Conservation (phyloP, 2,113 vertebrate species). For the Apistogramma diplotaenia region DNA sequence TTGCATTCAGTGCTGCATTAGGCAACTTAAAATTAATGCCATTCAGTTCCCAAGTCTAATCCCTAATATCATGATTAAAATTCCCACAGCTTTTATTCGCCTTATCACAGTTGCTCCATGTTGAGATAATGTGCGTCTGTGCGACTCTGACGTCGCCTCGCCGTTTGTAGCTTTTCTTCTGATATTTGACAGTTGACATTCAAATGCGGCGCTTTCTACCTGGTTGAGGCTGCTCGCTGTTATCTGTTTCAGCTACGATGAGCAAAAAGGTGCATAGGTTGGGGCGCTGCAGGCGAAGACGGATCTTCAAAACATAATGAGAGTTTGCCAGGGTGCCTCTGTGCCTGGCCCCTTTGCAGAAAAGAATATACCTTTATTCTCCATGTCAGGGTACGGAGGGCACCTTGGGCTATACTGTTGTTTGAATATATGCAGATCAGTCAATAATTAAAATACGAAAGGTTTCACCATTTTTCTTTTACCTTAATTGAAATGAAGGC, state of each 20-base stretch:
- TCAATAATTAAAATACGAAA: slow-evolving; percentile 57
- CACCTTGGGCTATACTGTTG: slow-evolving; percentile 25
- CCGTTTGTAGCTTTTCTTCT: slow-evolving; percentile 66
- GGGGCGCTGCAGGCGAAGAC: slow-evolving; percentile 55
- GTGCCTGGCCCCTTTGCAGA: slow-evolving; percentile 32
- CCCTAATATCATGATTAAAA: slow-evolving; percentile 69
- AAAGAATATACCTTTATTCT: slow-evolving; percentile 45
- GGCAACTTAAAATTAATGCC: slow-evolving; percentile 63
- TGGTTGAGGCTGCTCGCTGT: slow-evolving; percentile 45
- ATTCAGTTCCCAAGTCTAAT: slow-evolving; percentile 61
- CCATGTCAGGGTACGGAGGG: slow-evolving; percentile 22
- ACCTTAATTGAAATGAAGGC: slow-evolving; percentile 22
- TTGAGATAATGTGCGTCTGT: slow-evolving; percentile 61
- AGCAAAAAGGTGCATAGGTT: slow-evolving; percentile 60
- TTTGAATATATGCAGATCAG: slow-evolving; percentile 53
- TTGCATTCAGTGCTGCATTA: slow-evolving; percentile 47
- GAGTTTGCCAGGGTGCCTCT: slow-evolving; percentile 48
- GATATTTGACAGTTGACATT: slow-evolving; percentile 78
- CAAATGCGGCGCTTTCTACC: slow-evolving; percentile 63
- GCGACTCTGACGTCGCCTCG: slow-evolving; percentile 36
- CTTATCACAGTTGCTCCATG: slow-evolving; percentile 57
- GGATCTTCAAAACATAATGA: slow-evolving; percentile 67
- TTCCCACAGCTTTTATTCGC: slow-evolving; percentile 54
- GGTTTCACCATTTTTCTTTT: slow-evolving; percentile 6
- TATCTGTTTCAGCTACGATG: slow-evolving; percentile 61